A percentile compares a stretch with the other conserved stretches of the same genome.
Conservation (phyloP, 2,797 vertebrate genomes). For the Enteromius radiatus region DNA sequence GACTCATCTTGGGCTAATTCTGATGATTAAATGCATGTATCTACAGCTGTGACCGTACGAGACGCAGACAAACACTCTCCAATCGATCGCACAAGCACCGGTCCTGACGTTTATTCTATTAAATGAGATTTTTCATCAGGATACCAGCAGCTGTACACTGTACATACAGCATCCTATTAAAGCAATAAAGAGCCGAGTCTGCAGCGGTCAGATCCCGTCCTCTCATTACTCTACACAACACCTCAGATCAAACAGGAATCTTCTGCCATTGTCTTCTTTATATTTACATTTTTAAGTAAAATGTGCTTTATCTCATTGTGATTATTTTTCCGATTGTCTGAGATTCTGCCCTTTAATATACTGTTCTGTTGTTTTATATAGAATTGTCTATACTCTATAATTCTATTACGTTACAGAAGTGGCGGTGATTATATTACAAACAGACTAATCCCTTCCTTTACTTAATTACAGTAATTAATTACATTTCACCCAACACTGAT, state of each 20-base stretch:
- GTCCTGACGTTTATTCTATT: constrained; percentile 30
- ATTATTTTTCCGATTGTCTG: not conserved
- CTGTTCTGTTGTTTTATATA: too few relatives aligned
- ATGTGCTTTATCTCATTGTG: not conserved
- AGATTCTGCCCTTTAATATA: too few relatives aligned
- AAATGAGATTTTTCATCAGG: constrained; percentile 18
- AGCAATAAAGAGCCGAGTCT: constrained; percentile 1
- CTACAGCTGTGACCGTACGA: not conserved
- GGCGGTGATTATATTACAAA: too few relatives aligned
- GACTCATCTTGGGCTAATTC: constrained; percentile 2
- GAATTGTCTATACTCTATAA: too few relatives aligned
- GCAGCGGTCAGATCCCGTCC: too few relatives aligned
- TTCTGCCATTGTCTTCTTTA: not conserved
- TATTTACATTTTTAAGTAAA: not conserved
- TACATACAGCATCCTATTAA: constrained; percentile 10
- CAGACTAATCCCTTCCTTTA: too few relatives aligned
- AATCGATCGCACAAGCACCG: not conserved
- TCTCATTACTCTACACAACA: not conserved
- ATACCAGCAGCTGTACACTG: constrained; percentile 4
- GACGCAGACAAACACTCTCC: constrained; percentile 3
- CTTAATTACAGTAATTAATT: too few relatives aligned
- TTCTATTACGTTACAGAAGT: too few relatives aligned
- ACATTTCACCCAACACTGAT: too few relatives aligned
- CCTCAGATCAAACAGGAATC: not conserved
- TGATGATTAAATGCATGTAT: constrained; percentile 17